Base-by-base conservation (phyloP, 2,797 vertebrate species). In the Bradypodion pumilum region DNA sequence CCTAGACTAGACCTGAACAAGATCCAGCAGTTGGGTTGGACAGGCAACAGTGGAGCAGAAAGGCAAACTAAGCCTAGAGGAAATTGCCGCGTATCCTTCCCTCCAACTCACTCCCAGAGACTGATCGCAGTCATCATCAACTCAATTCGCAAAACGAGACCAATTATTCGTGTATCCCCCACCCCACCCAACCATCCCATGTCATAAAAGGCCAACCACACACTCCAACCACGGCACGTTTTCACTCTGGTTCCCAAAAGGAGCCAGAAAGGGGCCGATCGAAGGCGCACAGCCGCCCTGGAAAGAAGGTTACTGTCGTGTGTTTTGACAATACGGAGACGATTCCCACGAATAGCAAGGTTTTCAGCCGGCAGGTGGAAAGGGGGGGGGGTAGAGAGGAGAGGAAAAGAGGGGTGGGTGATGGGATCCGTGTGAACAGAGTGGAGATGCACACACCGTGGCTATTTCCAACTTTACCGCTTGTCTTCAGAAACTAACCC, bases 401-500 rank as follows among this genome's bases (percentile, higher is more conserved):
- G 44, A 19, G 25, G 80, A 49, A 40, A 29, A 65, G 83, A 74
- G 56, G 66, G 78, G 37, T 74, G 87, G 68, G 81, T n/a, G n/a
- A n/a, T n/a, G n/a, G 86, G 12, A 70, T 69, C 80, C 73, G 81
- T 74, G 84, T 87, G 88, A 84, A 81, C 0, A 1, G 93, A 90
- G 84, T 83, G 87, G 87, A 75, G 88, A 90, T 3, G 40, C 16
- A 37, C 5, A 86, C 89, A 90, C 91, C 91, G 91, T 79, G 88
- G 91, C 77, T 87, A 86, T 90, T 85, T 89, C 35, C 52, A 81
- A 85, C 89, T 90, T 89, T 91, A 82, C 88, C 93, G 91, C 82
- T 85, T 91, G 90, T 82, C 89, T 90, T 90, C 86, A 82, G 93
- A 92, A 95, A 95, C 90, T 87, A 91, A 94, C 89, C 92, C 94